Conservation (phyloP, 2,888 invertebrate species). For the Tenthredo amoena region DNA sequence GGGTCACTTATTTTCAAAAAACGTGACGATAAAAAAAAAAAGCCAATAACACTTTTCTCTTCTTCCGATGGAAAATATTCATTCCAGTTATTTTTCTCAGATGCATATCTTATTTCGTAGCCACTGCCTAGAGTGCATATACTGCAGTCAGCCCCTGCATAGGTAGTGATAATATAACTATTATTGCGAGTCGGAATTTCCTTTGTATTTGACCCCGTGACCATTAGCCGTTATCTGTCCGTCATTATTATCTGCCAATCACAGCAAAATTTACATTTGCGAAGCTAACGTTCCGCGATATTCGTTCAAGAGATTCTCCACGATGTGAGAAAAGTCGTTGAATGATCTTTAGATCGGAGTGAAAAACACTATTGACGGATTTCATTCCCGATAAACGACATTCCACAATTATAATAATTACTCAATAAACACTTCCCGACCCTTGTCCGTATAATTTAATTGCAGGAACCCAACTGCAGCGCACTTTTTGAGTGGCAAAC, state of each 20-base stretch:
- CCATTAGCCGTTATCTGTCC: conserved; percentile 28
- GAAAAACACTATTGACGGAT: background rate
- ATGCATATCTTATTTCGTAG: background rate
- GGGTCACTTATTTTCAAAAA: background rate
- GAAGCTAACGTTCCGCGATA: background rate
- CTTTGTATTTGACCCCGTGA: conserved; percentile 20
- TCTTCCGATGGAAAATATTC: background rate
- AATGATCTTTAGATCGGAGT: background rate
- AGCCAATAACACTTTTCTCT: background rate
- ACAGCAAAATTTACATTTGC: background rate
- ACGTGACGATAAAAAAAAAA: background rate
- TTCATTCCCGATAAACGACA: too few species aligned
- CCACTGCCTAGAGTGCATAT: background rate
- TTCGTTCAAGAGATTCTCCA: background rate
- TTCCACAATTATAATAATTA: background rate
- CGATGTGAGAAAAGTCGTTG: background rate
- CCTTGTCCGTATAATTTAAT: conserved; percentile 33
- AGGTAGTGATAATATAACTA: background rate
- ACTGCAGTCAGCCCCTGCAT: background rate
- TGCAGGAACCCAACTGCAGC: conserved; percentile 66
- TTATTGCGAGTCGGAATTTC: background rate
- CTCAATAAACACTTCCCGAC: background rate
- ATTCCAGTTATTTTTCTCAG: background rate
- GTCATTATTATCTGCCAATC: conserved; percentile 1
- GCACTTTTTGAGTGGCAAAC: conserved; percentile 69